Base-by-base conservation (phyloP, 1,140 invertebrate genomes). In the Sinonovacula constricta region DNA sequence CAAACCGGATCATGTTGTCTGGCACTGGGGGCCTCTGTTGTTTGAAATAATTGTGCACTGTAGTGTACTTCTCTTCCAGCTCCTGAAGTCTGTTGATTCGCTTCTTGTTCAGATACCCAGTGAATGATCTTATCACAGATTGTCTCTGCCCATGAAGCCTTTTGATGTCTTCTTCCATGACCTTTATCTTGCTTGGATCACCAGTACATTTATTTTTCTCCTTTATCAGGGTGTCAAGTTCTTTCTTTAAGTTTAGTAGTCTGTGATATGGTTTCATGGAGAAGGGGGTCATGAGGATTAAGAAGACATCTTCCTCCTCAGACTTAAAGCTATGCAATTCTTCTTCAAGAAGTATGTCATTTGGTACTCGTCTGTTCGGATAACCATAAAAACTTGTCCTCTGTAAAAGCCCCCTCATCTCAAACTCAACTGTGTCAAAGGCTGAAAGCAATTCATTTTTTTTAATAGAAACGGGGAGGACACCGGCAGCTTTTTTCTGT, bases 91-190 rank as follows among this genome's bases (percentile, higher is more conserved):
- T 78, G 30, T 78, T 63, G 22, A 69, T 30, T 4, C 75, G 54
- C 22, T 78, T 78, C 30, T 70, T 78, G 56, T 78, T 78, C 31
- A 78, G 57, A 26, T 69, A 78, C 31, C 75, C 75, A 34, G 75
- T 78, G 33, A 78, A 78, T 18, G 65, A 56, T 31, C 66, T 54
- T 28, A 78, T 24, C 24, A 78, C 28, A 30, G 56, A 36, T 24
- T 78, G 75, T 36, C 75, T n/a, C 66, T 69, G 75, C 39, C 28
- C 54, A 24, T 78, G 75, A 31, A 33, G 33, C 12, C 18, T 34
- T 36, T 49, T 60, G 0, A 78, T 60, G 30, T 60, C 36, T 28
- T 66, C 33, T 24, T 76, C 51, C 7, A 76, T 54, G 18, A 57
- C 53, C 26, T 10, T n/a, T 15, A 45, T 1, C 1, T 57, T 54